Conservation (phyloP, 2,113 vertebrate genomes). For the Cnemophilus loriae region DNA sequence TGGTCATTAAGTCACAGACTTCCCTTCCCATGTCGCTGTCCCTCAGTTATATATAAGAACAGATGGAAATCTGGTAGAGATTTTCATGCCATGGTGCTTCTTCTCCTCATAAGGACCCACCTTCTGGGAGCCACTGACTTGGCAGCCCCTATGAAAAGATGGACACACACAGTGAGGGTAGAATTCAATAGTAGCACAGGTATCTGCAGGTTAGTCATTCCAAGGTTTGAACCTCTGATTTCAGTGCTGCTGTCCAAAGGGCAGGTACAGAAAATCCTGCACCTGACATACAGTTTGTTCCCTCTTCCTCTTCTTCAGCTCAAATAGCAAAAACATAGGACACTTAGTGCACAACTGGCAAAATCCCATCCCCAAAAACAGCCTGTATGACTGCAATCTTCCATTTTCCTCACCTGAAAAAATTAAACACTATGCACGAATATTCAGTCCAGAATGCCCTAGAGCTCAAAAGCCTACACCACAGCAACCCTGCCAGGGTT, state of each 20-base stretch:
- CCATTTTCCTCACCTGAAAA: background rate
- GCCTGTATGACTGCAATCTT: background rate
- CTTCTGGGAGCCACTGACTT: background rate
- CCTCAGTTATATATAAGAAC: background rate
- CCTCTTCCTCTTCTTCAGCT: background rate
- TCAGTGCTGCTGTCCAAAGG: background rate
- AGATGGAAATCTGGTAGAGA: background rate
- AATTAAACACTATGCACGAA: background rate
- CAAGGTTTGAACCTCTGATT: background rate
- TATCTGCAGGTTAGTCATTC: background rate
- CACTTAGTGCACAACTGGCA: rapidly evolving
- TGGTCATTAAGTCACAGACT: background rate
- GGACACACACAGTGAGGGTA: background rate
- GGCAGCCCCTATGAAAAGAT: background rate
- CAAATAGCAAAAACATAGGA: background rate
- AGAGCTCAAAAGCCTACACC: background rate
- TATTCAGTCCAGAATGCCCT: background rate
- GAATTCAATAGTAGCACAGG: background rate
- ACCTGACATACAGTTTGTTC: background rate
- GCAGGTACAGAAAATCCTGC: background rate
- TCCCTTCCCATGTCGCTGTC: background rate
- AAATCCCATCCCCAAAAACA: background rate
- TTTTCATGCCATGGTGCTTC: background rate
- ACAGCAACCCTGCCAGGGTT: background rate
- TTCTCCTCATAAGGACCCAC: background rate